Percentiles rank a stretch among this genome's conserved stretches.
These are phyloP conservation scores for Microctonus hyperodae DNA, from an alignment of 2,888 invertebrate genomes.

Conservation along the genomic window DNA sequence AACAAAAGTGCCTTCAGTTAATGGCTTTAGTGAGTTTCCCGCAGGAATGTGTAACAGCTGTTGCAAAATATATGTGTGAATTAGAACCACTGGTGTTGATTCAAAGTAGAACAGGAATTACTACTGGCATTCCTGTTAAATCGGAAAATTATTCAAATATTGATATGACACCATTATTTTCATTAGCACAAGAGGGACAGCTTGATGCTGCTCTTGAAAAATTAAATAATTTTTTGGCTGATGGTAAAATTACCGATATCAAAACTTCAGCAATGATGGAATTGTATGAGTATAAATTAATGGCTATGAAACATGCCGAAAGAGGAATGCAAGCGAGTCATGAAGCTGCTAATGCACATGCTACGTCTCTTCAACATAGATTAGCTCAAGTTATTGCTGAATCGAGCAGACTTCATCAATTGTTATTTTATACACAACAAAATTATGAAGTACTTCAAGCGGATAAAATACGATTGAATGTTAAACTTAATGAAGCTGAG, in stretches of 20 bases:
- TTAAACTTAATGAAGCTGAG: constrained; percentile 49
- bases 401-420: constrained; percentile 63
- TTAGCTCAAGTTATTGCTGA: constrained; percentile 65
- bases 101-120: constrained; percentile 45
- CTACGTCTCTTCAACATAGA: constrained; percentile 65
- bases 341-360: constrained; percentile 65
- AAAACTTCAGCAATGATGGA: constrained; percentile 76
- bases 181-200: constrained; percentile 65
- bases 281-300: constrained; percentile 74
- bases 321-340: constrained; percentile 64
- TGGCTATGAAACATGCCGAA: constrained; percentile 65
- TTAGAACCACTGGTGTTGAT: constrained; percentile 57
- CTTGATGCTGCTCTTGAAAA: constrained; percentile 65
- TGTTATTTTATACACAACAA: constrained; percentile 65
- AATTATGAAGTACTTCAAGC: constrained; percentile 62
- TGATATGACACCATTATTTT: constrained; percentile 58
- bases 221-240: constrained; percentile 63
- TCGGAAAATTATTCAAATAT: constrained; percentile 37
- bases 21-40: constrained; percentile 60
- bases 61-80: constrained; percentile 57
- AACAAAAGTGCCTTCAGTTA: constrained; percentile 61
- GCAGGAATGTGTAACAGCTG: constrained; percentile 55
- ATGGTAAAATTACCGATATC: constrained; percentile 67
- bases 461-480: constrained; percentile 52
- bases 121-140: constrained; percentile 21